Base-by-base conservation (phyloP, 1,140 invertebrate genomes). In the Eurosta solidaginis region DNA sequence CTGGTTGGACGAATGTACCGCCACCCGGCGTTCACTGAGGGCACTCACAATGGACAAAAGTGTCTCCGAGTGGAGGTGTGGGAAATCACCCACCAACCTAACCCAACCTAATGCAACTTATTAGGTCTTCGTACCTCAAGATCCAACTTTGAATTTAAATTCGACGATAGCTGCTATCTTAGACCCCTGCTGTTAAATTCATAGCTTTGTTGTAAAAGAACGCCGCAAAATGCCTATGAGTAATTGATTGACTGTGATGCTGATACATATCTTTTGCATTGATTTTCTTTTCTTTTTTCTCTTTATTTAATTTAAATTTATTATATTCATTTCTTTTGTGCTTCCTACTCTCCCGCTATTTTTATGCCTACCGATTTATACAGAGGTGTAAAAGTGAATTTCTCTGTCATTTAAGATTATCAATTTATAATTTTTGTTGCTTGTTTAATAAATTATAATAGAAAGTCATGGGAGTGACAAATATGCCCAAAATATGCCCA, bases 391-490 rank as follows among this genome's bases (percentile, higher is more conserved):
- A 68, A 68, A 68, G 59, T 68, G 59, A 68, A 68, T 40, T 68
- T 68, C 59, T 36, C 40, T 12, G 6, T 17, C 33, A 42, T 68
- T 68, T 68, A 20, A 68, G 59, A 68, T 68, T 40, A 42, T 68
- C 59, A 40, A n/a, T n/a, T 36, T 20, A 22, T 12, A 22, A 17
- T 5, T 42, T 68, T 36, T 14, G n/a, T 20, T 20, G 59, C 40
- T 68, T 40, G 2, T 40, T 68, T 68, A 68, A 68, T 42, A 68
- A 68, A 68, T 68, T 68, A 68, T 40, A 68, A 68, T 68, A 68
- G 59, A 68, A 68, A 68, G 59, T 36, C n/a, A 20, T n/a, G 59
- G 59, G 59, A n/a, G 59, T 68, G 59, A 36, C 40, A 40, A 40
- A 22, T 36, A 40, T 68, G n/a, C 59, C 33, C 36, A 68, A 68